Conservation (phyloP, 2,113 vertebrate genomes). For the Tetrax tetrax region DNA sequence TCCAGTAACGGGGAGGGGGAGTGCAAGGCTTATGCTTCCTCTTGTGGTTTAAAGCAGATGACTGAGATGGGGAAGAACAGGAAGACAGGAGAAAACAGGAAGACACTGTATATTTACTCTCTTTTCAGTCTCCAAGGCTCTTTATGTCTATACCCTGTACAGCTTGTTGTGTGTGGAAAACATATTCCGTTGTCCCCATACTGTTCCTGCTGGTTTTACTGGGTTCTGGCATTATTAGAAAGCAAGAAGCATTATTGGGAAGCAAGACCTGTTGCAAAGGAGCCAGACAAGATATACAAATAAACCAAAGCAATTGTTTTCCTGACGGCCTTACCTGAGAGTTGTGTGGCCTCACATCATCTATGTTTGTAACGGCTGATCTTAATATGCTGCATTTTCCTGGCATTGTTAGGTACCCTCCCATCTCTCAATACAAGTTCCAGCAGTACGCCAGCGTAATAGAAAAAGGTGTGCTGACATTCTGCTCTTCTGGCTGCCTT, state of each 20-base stretch:
- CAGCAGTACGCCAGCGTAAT: not conserved
- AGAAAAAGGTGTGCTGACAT: not conserved
- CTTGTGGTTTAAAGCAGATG: not conserved
- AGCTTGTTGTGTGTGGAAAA: not conserved
- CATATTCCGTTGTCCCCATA: not conserved
- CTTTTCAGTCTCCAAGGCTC: not conserved
- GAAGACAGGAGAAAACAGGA: not conserved
- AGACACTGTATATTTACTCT: not conserved
- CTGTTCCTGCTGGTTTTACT: not conserved
- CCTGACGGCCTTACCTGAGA: not conserved
- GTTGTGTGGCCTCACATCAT: not conserved
- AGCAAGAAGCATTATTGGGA: too few relatives aligned
- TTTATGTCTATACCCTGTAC: not conserved
- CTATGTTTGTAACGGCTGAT: not conserved
- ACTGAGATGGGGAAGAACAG: not conserved
- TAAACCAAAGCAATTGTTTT: not conserved
- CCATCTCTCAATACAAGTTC: not conserved
- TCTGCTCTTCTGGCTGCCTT: not conserved
- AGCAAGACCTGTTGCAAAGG: not conserved
- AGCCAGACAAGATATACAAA: not conserved
- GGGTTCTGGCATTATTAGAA: not conserved
- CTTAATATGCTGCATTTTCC: not conserved
- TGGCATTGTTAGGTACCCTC: not conserved
- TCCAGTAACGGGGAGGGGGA: accelerated
- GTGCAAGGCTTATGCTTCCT: not conserved